phyloP scores from a whole-genome alignment of 1,140 invertebrate species.

The Tigriopus japonicus region DNA sequence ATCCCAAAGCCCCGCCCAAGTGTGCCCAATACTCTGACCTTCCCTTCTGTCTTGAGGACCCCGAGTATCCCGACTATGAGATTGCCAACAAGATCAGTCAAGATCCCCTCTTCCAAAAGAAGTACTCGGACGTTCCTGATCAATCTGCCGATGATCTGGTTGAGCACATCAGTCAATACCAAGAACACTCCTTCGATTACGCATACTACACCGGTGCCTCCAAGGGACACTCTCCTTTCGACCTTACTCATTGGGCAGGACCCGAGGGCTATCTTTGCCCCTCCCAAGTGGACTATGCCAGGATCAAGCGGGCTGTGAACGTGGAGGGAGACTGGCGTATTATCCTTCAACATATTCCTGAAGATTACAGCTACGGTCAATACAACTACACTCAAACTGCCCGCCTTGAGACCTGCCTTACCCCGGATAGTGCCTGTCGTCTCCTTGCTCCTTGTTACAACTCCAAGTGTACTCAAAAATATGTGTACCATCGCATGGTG shows the following conservation, averaged over 20 bases:
- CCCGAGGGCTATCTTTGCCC: conserved; percentile 22
- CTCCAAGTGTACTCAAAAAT: conserved; percentile 19
- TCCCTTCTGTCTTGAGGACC: conserved; percentile 17
- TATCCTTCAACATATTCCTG: conserved; percentile 16
- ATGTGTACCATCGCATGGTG: conserved; percentile 19
- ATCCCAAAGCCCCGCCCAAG: conserved; percentile 18
- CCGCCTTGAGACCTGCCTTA: conserved; percentile 18
- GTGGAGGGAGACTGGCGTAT: conserved; percentile 19
- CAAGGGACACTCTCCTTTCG: conserved; percentile 17
- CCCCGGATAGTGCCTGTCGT: conserved; percentile 16
- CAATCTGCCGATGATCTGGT: conserved; percentile 20
- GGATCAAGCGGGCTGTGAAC: conserved; percentile 18
- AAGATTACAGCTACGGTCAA: conserved; percentile 15
- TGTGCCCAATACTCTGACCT: conserved; percentile 19
- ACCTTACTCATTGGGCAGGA: conserved; percentile 17
- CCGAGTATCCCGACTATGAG: conserved; percentile 19
- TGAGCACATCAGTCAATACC: conserved; percentile 15
- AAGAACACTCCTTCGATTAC: conserved; percentile 19
- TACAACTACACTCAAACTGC: conserved; percentile 19
- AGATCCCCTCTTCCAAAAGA: conserved; percentile 19
- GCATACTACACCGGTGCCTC: conserved; percentile 19
- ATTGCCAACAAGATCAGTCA: conserved; percentile 17
- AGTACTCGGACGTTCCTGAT: conserved; percentile 19
- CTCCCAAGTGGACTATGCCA: conserved; percentile 16
- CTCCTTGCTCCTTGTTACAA: conserved; percentile 19